A percentile compares a stretch with the other conserved stretches of the same genome.
Conservation (phyloP, 2,113 vertebrate genomes). For the Nanorana parkeri region DNA sequence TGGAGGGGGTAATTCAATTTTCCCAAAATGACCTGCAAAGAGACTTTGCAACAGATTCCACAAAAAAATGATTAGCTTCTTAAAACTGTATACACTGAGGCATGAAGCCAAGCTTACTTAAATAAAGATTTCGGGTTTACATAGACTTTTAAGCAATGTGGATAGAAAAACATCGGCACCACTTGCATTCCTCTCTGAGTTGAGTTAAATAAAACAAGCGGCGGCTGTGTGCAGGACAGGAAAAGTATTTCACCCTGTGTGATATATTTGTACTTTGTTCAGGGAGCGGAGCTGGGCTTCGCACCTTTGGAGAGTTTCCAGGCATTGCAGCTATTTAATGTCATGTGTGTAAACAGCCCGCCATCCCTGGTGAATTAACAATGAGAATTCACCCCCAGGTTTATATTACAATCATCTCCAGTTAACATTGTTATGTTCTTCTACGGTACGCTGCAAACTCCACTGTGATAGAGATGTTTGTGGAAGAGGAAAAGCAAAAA, state of each 20-base stretch:
- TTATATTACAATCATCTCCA: not conserved
- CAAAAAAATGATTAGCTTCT: too few species aligned
- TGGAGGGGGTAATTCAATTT: too few species aligned
- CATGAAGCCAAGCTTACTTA: too few species aligned
- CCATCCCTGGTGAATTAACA: conserved; percentile 22
- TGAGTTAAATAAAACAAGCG: not conserved
- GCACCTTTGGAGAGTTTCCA: conserved; percentile 22
- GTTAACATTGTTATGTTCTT: not conserved
- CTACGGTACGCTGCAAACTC: conserved; percentile 7
- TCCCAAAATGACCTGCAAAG: too few species aligned
- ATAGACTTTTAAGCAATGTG: too few species aligned
- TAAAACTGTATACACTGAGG: too few species aligned
- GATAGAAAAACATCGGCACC: too few species aligned
- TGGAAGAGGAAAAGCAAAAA: not conserved
- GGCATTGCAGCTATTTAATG: conserved; percentile 44
- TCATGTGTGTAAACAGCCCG: conserved; percentile 49
- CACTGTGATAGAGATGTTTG: not conserved
- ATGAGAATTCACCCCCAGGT: not conserved
- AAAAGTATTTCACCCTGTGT: conserved; percentile 44
- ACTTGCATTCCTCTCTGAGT: too few species aligned
- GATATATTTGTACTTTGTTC: conserved; percentile 56
- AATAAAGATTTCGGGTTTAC: too few species aligned
- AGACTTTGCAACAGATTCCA: too few species aligned
- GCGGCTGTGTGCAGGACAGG: conserved; percentile 33
- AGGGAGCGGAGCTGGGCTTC: conserved; percentile 18